Evolutionary conservation across 2,113 vertebrate genomes (phyloP), one percentile per base, ranked within the genome.

Genomic region (Hassar affinis): DNA sequence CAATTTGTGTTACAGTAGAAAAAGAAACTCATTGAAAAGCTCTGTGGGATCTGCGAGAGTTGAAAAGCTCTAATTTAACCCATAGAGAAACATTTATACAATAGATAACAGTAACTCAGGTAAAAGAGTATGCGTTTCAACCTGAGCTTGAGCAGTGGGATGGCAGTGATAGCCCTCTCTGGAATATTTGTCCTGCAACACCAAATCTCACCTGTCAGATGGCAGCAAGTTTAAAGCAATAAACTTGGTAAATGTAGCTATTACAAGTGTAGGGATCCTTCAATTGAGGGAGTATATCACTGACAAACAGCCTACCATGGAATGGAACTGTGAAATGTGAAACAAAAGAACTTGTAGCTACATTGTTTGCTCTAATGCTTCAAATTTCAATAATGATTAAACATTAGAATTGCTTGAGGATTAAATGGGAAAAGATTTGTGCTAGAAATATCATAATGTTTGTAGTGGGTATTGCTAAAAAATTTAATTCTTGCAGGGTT

Each of bases 231-330:
- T 54, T 84, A 47, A 56, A 22, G 82, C 62, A 84, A 78, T 84
- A 84, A 84, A 77, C 51, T 22, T 84, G 62, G 74, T 78, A 69
- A 84, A 84, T 84, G 74, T 84, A 61, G 49, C 75, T 69, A 84
- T 84, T 78, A 68, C 74, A 78, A 33, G 61, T 84, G 82, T 69
- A 84, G 61, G 33, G 51, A 30, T 84, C 75, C 75, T 68, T 84
- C 62, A 84, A 84, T 78, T 68, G 57, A 78, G 75, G 49, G 15
- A 2, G 15, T 78, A 77, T 38, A 78, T 84, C 82, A 84, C 59
- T 83, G 81, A 77, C 81, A 83, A 74, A 66, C 38, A 51, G 61
- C 49, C n/a, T 77, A 51, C 61, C 82, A 78, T 30, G 11, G 74
- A 61, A n/a, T n/a, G n/a, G n/a, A n/a, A n/a, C n/a, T n/a, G 61